These are phyloP conservation scores for Furcifer pardalis DNA, from an alignment of 2,797 vertebrate genomes.

Conservation along the genomic window DNA sequence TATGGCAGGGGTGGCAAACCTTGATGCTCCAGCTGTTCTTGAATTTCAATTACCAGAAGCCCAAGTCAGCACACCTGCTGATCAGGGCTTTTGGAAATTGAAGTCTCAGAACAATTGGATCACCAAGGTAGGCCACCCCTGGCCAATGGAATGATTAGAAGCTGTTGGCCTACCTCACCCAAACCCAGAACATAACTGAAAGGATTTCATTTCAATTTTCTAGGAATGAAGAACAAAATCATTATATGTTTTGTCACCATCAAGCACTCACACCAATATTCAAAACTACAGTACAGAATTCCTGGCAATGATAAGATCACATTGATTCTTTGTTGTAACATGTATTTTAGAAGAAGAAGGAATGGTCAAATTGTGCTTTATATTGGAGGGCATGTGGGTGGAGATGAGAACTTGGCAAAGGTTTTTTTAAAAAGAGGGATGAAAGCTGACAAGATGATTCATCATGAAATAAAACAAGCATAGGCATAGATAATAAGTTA, in stretches of 20 bases:
- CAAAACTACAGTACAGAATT: neutral
- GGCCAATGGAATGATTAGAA: too few relatives aligned
- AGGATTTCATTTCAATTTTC: neutral
- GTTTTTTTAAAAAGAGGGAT: neutral
- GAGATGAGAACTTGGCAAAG: too few relatives aligned
- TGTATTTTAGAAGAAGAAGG: neutral
- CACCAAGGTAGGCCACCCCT: too few relatives aligned
- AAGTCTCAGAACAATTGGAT: too few relatives aligned
- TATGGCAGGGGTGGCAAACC: too few relatives aligned
- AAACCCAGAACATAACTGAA: neutral
- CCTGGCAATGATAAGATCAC: neutral
- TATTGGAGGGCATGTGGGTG: neutral
- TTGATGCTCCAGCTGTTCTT: too few relatives aligned
- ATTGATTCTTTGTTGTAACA: neutral
- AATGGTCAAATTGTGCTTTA: neutral
- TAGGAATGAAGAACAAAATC: neutral
- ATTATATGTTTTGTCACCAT: neutral
- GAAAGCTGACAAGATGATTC: neutral
- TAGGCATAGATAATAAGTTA: neutral
- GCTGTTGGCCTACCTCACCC: too few relatives aligned
- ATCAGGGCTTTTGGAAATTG: too few relatives aligned
- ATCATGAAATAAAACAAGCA: neutral
- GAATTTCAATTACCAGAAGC: too few relatives aligned
- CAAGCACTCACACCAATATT: neutral
- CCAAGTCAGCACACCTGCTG: too few relatives aligned